Evolutionary conservation across 2,797 vertebrate species (phyloP), one percentile per base, ranked within the genome.

Genomic region (Synanceia verrucosa): DNA sequence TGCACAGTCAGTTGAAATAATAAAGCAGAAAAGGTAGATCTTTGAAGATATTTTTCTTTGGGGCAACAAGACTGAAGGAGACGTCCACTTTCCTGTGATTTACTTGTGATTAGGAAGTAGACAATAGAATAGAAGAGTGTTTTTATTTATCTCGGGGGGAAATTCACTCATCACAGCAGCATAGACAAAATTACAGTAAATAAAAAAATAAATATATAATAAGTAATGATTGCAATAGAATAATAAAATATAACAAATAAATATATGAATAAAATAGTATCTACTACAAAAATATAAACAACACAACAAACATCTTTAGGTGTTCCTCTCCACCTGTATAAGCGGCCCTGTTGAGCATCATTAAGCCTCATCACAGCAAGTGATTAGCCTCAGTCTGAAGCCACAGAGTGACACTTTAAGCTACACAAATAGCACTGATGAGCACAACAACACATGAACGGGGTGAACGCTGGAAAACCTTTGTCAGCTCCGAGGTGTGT

Each of bases 321-420:
- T 21, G 21, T 48, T 55, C 12, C 18, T 33, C 1, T 28, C n/a
- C 33, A 46, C 60, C 53, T 75, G 43, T 61, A 26, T 58, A 73
- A 81, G 47, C 29, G 60, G 41, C 63, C 29, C 56, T 76, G 70
- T 79, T 79, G 59, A 81, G 74, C 57, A 74, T 77, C 73, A 79
- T 84, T 78, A 82, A 46, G 46, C 66, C 39, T 65, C 73, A 85
- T 90, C 82, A 86, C 77, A 83, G 82, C 31, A 55, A 61, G 59
- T 60, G 75, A 85, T 83, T 76, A 81, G 57, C 26, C 53, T 13
- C 18, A 41, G n/a, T n/a, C 39, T 41, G 39, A 41, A 18, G 39
- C 39, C 39, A 41, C 39, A 41, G 39, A 41, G 39, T 51, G 39
- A 55, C 23, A 56, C 50, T 59, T 66, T 60, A 50, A 68, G 50